Evolutionary conservation across 2,888 invertebrate species (phyloP), one percentile per base, ranked within the genome.

Genomic region (Panopea generosa): DNA sequence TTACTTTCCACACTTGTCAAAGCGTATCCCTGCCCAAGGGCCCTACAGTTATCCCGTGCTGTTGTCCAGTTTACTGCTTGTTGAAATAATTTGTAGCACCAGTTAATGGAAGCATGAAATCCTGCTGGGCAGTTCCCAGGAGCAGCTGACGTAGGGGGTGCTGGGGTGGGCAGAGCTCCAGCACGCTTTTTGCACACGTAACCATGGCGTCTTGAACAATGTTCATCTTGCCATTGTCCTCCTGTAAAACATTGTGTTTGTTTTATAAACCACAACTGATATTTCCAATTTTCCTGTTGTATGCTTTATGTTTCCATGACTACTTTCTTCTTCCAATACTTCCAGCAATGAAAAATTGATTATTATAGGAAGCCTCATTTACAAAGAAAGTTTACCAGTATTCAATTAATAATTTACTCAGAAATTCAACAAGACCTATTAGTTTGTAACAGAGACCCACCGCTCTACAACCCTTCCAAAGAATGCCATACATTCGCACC

Each of bases 101-200:
- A 85, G 77, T 85, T 83, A 9, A 77, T 78, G n/a, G 79, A 79
- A 27, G 65, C 40, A 9, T 53, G 49, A 72, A 80, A 89, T 1
- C 88, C 89, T 2, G 71, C 22, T 0, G 88, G 89, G 75, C 89
- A 89, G 71, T 77, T 71, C 0, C 88, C 88, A 0, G 65, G 59
- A 40, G 77, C 50, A 1, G 73, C 24, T 2, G 65, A 71, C 1
- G 85, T 78, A 20, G 85, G 82, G 6, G 69, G 57, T 6, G 81
- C 71, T 0, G 82, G 78, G 7, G 78, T 59, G 0, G 71, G 78
- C 6, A 45, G 20, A 2, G 56, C 47, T 2, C 84, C 80, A 6
- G 69, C 47, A 2, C 45, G 55, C 27, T 77, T 82, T 60, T 86
- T 83, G 70, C 90, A 90, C 1, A 90, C 74, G 63, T 84, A 90